phyloP scores from a whole-genome alignment of 2,888 invertebrate species.

The Pseudanteris insignis region DNA sequence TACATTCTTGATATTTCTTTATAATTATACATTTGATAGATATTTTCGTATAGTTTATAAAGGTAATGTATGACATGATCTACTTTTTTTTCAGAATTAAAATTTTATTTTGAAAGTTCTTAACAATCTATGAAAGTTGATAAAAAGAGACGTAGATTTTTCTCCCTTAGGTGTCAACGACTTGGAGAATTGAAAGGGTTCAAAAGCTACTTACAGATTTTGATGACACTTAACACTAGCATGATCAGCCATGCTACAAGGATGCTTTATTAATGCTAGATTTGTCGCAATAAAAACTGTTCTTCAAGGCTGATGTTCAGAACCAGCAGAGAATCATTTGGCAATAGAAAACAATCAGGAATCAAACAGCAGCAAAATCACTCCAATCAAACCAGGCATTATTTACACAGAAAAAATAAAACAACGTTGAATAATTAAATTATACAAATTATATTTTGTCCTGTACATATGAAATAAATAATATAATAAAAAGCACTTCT shows the following conservation, averaged over 20 bases:
- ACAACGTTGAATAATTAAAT: not conserved
- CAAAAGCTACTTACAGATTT: conserved; percentile 30
- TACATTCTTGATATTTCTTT: no score
- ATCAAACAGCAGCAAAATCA: conserved; percentile 19
- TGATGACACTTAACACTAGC: conserved; percentile 26
- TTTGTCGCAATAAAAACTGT: conserved; percentile 15
- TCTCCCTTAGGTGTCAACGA: no score
- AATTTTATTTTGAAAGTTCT: no score
- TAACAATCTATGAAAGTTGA: no score
- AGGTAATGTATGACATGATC: no score
- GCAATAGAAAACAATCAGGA: conserved; percentile 13
- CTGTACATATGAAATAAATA: not conserved
- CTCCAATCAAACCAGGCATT: conserved; percentile 23
- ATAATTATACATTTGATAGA: no score
- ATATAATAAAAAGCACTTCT: not conserved
- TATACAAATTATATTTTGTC: not conserved
- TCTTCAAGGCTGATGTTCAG: conserved; percentile 21
- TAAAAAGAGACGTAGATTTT: no score
- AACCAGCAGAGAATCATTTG: conserved; percentile 20
- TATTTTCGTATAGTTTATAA: no score
- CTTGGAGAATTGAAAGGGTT: no score
- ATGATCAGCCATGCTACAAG: conserved; percentile 33
- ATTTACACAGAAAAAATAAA: conserved; percentile 15
- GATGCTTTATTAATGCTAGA: conserved; percentile 29
- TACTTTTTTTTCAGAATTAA: no score